Conservation (phyloP, 1,140 invertebrate species). For the Lucilia sericata region DNA sequence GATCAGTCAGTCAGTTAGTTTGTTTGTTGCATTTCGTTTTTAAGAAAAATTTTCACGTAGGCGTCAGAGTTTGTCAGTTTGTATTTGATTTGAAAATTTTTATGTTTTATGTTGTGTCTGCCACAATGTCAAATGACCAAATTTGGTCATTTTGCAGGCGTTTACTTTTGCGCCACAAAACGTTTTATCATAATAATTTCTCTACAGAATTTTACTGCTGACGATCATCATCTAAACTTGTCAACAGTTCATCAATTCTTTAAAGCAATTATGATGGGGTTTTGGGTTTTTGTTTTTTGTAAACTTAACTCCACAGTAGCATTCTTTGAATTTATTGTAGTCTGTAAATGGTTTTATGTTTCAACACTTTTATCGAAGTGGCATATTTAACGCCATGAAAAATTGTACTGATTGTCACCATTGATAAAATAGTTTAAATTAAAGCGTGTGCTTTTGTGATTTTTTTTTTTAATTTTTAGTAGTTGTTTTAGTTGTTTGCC, state of each 20-base stretch:
- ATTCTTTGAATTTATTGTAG: neutral
- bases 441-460: slow-evolving; percentile 30
- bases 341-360: neutral
- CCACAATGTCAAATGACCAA: slow-evolving; percentile 19
- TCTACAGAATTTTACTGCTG: neutral
- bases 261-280: slow-evolving; percentile 23
- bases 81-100: slow-evolving; percentile 12
- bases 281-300: neutral
- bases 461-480: neutral
- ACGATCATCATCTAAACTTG: neutral
- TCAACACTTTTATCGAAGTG: slow-evolving; percentile 28
- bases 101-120: slow-evolving; percentile 1
- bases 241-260: slow-evolving; percentile 25
- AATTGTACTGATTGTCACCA: slow-evolving; percentile 31
- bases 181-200: neutral
- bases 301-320: neutral
- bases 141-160: slow-evolving; percentile 33
- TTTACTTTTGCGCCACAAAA: slow-evolving; percentile 41
- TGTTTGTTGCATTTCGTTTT: neutral
- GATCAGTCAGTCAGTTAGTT: too few species aligned
- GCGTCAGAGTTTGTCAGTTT: slow-evolving; percentile 33
- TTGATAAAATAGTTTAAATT: slow-evolving; percentile 38
- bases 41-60: slow-evolving; percentile 41
- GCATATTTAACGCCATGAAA: slow-evolving; percentile 42
- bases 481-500: too few species aligned